A percentile compares a stretch with the other conserved stretches of the same genome.
Evolutionary conservation across 1,140 invertebrate genomes (phyloP).

Genomic region (Euglossa dilemma): DNA sequence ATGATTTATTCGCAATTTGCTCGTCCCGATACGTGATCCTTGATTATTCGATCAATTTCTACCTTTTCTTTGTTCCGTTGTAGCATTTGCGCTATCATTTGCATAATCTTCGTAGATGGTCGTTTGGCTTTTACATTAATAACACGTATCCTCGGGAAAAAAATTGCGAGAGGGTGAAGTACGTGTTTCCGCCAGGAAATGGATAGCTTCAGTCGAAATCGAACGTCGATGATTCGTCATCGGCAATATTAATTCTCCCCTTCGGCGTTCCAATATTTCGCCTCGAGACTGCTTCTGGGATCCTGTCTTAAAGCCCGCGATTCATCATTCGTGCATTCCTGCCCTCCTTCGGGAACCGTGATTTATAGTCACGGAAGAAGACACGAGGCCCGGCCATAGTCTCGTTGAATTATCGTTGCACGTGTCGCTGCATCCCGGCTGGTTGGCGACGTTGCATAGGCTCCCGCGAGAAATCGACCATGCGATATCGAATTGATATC

Average conservation of each 20-base stretch:
- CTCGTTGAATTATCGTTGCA: conserved; percentile 42
- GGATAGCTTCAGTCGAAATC: no score
- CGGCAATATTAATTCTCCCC: background rate
- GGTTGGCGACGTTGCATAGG: conserved; percentile 12
- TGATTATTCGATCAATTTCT: no score
- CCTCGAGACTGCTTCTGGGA: background rate
- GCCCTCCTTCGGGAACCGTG: background rate
- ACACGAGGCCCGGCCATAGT: conserved; percentile 23
- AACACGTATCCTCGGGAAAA: no score
- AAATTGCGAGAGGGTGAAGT: no score
- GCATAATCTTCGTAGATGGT: no score
- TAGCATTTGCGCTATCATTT: no score
- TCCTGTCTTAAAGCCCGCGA: background rate
- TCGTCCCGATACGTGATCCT: no score
- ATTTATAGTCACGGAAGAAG: conserved; percentile 35
- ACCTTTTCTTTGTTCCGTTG: no score
- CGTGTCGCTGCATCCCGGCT: conserved; percentile 42
- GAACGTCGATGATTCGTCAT: background rate
- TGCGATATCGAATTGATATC: conserved; percentile 1
- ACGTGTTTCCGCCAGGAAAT: no score
- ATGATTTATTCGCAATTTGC: no score
- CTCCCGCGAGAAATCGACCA: background rate
- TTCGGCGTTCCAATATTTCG: background rate
- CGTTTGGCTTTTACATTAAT: no score
- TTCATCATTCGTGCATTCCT: conserved; percentile 31